Evolutionary conservation across 2,888 invertebrate species (phyloP).

Genomic region (Pasiphila rectangulata): DNA sequence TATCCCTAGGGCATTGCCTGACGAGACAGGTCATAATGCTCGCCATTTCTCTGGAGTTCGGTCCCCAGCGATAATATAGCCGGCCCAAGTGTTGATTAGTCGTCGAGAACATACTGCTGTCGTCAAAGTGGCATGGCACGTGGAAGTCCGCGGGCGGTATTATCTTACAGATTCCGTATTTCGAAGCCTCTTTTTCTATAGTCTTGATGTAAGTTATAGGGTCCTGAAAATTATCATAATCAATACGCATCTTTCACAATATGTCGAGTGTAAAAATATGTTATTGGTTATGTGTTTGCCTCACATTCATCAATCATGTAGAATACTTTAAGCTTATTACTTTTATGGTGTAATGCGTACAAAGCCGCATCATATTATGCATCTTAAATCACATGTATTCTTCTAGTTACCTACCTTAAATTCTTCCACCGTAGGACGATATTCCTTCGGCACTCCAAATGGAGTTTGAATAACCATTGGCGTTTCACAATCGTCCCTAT

Average conservation of each 20-base stretch:
- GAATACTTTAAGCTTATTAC: no score
- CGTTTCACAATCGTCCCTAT: no score
- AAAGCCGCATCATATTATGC: no score
- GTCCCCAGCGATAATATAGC: slow-evolving; percentile 93
- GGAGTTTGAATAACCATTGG: no score
- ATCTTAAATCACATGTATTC: neutral
- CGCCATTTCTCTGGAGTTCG: slow-evolving; percentile 90
- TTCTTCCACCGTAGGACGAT: slow-evolving; percentile 8
- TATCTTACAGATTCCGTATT: slow-evolving; percentile 90
- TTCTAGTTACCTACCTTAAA: slow-evolving; percentile 11
- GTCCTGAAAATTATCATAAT: slow-evolving; percentile 9
- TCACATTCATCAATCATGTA: no score
- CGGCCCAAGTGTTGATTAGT: slow-evolving; percentile 95
- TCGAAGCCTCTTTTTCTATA: slow-evolving; percentile 3
- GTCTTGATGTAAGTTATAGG: slow-evolving; percentile 9
- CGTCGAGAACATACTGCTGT: slow-evolving; percentile 92
- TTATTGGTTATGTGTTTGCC: no score
- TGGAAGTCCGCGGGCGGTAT: slow-evolving; percentile 90
- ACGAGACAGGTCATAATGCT: slow-evolving; percentile 86
- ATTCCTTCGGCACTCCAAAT: neutral
- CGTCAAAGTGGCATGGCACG: slow-evolving; percentile 88
- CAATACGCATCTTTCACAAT: no score
- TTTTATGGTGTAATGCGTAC: no score
- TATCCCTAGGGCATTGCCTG: neutral
- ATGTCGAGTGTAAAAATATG: no score